These are phyloP conservation scores for Ennomos quercinarius DNA, from an alignment of 2,888 invertebrate genomes.

Conservation along the genomic window DNA sequence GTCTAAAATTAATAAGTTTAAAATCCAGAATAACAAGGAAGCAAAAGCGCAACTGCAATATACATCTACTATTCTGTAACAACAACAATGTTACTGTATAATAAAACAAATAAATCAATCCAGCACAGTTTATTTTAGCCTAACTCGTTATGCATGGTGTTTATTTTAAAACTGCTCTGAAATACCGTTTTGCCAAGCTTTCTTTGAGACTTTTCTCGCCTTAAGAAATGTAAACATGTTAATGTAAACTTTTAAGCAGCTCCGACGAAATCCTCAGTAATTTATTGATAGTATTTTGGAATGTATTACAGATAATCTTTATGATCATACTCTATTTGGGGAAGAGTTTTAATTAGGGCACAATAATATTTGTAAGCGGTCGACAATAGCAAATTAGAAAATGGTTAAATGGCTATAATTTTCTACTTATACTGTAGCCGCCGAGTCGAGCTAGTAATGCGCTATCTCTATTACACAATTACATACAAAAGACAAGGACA, in stretches of 20 bases:
- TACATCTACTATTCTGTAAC: constrained; percentile 28
- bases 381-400: background rate
- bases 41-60: constrained; percentile 28
- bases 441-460: no score
- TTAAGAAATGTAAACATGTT: constrained; percentile 50
- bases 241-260: constrained; percentile 49
- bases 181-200: constrained; percentile 19
- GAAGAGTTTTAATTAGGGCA: constrained; percentile 12
- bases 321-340: constrained; percentile 8
- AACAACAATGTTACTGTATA: constrained; percentile 31
- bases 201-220: constrained; percentile 27
- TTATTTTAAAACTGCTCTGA: constrained; percentile 49
- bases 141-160: constrained; percentile 52
- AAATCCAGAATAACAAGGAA: constrained; percentile 20
- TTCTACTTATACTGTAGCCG: no score
- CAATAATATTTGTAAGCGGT: constrained; percentile 1
- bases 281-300: constrained; percentile 27
- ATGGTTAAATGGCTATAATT: no score
- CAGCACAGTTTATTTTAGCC: constrained; percentile 51
- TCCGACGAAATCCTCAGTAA: constrained; percentile 31
- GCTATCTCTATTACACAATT: no score
- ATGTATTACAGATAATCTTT: constrained; percentile 11
- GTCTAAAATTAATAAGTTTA: background rate
- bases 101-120: constrained; percentile 41
- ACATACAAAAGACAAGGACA: no score